phyloP scores from a whole-genome alignment of 2,113 vertebrate species.

The Pachypanchax playfairii region DNA sequence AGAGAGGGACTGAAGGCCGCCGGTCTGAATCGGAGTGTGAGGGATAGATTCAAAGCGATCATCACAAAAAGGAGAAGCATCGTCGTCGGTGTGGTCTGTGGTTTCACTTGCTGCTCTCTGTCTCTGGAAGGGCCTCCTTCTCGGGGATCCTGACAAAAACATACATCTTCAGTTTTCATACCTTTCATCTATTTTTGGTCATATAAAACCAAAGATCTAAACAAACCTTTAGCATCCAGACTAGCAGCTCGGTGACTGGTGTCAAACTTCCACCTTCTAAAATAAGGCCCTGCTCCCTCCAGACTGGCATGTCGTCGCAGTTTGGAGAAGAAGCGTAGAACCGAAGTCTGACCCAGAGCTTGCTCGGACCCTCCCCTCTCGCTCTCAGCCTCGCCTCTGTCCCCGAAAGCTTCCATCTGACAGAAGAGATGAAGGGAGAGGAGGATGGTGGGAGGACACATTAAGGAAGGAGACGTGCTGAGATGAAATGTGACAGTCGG shows the following conservation, averaged over 20 bases:
- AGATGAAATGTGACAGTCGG: slow-evolving; percentile 41
- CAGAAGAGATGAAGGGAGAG: slow-evolving; percentile 25
- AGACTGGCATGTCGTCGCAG: slow-evolving; percentile 92
- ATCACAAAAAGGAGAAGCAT: slow-evolving; percentile 75
- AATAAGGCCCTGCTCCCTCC: slow-evolving; percentile 92
- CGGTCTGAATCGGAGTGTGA: slow-evolving; percentile 69
- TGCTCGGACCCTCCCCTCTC: slow-evolving; percentile 45
- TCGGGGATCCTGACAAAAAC: slow-evolving; percentile 84
- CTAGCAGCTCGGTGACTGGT: slow-evolving; percentile 90
- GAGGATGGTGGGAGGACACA: slow-evolving; percentile 32
- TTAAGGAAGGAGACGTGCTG: slow-evolving; percentile 35
- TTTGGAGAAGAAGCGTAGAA: slow-evolving; percentile 89
- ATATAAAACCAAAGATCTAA: neutral
- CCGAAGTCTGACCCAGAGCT: slow-evolving; percentile 75
- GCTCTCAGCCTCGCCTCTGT: slow-evolving; percentile 56
- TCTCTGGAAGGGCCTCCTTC: slow-evolving; percentile 90
- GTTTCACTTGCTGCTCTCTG: slow-evolving; percentile 96
- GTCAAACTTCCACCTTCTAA: slow-evolving; percentile 93
- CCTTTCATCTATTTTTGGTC: neutral
- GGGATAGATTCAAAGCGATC: slow-evolving; percentile 81
- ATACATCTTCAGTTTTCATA: neutral
- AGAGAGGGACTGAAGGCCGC: slow-evolving; percentile 78
- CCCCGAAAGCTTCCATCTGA: slow-evolving; percentile 75
- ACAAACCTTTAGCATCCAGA: slow-evolving; percentile 92
- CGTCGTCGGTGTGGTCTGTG: slow-evolving; percentile 86